Conservation (phyloP, 2,888 invertebrate species). For the Stenolophus ochropezus region DNA sequence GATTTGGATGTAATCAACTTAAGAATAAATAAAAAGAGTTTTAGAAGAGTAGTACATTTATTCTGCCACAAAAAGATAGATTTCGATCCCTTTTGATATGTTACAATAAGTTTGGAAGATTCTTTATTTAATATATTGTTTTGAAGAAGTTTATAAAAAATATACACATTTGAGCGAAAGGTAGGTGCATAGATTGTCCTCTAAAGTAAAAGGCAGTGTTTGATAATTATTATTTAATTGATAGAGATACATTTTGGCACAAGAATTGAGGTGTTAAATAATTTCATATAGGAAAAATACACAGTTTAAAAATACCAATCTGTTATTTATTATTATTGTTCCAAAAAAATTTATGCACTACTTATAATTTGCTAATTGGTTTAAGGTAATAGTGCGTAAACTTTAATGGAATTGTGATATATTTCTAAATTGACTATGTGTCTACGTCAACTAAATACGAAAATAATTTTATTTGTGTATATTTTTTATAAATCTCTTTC, state of each 20-base stretch:
- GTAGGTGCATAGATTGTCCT: constrained; percentile 1
- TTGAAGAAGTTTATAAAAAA: constrained; percentile 25
- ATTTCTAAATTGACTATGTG: constrained; percentile 10
- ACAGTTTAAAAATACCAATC: constrained; percentile 13
- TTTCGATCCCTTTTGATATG: constrained; percentile 55
- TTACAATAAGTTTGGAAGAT: constrained; percentile 51
- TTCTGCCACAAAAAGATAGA: constrained; percentile 41
- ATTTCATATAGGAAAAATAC: constrained; percentile 37
- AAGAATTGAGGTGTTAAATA: constrained; percentile 19
- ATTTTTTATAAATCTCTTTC: constrained; percentile 25
- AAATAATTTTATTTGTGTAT: constrained; percentile 18
- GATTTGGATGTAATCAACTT: too few relatives aligned
- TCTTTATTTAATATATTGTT: neutral
- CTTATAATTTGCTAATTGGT: neutral
- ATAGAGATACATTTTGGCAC: constrained; percentile 35
- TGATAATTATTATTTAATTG: constrained; percentile 28
- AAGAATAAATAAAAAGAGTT: constrained; percentile 37
- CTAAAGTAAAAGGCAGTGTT: constrained; percentile 21
- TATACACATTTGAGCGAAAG: constrained; percentile 10
- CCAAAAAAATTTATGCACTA: neutral
- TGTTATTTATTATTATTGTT: neutral
- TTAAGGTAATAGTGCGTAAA: neutral
- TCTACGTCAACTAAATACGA: constrained; percentile 7
- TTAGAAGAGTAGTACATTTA: constrained; percentile 58
- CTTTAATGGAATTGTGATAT: neutral